These are phyloP conservation scores for Microplitis mediator DNA, from an alignment of 1,140 invertebrate species.

Conservation along the genomic window DNA sequence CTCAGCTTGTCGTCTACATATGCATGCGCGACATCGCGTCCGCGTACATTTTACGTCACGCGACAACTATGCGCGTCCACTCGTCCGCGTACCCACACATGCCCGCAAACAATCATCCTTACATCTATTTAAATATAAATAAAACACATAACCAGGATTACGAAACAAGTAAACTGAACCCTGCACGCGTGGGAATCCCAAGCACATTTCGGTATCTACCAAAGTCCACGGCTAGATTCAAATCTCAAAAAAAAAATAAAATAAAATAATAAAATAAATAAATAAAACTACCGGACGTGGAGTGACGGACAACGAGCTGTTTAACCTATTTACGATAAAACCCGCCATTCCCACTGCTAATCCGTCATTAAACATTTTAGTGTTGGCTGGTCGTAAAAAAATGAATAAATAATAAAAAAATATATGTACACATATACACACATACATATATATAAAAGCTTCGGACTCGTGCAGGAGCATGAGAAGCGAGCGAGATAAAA, in stretches of 20 bases:
- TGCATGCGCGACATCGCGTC: constrained; percentile 28
- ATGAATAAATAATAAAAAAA: not conserved
- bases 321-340: not conserved
- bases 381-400: not conserved
- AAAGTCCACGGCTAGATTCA: not conserved
- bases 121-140: no score
- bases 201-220: not conserved
- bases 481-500: no score
- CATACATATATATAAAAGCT: not conserved
- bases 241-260: not conserved
- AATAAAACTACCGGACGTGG: not conserved
- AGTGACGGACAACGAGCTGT: not conserved
- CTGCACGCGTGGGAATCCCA: constrained; percentile 14
- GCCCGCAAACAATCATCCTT: not conserved
- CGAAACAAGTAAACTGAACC: not conserved
- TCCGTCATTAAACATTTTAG: no score
- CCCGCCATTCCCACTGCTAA: not conserved
- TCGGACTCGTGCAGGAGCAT: not conserved
- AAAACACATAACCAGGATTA: not conserved
- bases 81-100: constrained; percentile 19
- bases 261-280: no score
- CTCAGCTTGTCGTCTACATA: no score
- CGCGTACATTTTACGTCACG: constrained; percentile 31
- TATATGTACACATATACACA: no score
- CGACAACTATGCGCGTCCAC: constrained; percentile 37